Conservation (phyloP, 2,797 vertebrate genomes). For the Sebastes taczanowskii region DNA sequence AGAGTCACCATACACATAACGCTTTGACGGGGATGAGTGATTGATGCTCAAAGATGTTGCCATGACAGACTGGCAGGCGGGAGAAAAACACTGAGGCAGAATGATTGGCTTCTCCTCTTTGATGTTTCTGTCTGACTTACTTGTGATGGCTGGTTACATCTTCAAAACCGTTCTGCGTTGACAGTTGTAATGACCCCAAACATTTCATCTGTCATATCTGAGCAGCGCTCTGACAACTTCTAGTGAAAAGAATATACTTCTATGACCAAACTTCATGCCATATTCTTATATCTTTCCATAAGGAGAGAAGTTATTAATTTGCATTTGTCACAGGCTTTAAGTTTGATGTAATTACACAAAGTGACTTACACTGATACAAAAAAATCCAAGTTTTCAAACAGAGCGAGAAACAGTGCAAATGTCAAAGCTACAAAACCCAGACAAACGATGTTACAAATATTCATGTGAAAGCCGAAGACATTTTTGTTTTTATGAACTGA, state of each 20-base stretch:
- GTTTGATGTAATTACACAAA: slow-evolving; percentile 40
- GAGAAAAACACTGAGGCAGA: slow-evolving; percentile 73
- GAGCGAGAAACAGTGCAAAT: neutral
- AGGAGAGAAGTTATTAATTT: slow-evolving; percentile 40
- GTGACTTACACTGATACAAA: slow-evolving; percentile 1
- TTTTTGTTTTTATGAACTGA: neutral
- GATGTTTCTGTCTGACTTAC: slow-evolving; percentile 73
- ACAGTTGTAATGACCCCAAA: slow-evolving; percentile 79
- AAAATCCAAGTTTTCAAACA: slow-evolving; percentile 16
- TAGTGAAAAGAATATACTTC: slow-evolving; percentile 52
- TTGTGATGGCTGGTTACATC: slow-evolving; percentile 76
- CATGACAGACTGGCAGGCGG: slow-evolving; percentile 72
- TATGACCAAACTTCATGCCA: slow-evolving; percentile 44
- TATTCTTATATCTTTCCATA: slow-evolving; percentile 32
- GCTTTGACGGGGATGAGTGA: slow-evolving; percentile 69
- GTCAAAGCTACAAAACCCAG: slow-evolving; percentile 3
- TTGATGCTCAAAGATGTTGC: slow-evolving; percentile 74
- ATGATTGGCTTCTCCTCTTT: slow-evolving; percentile 79
- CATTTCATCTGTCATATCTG: slow-evolving; percentile 76
- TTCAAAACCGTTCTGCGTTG: slow-evolving; percentile 71
- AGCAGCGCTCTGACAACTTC: slow-evolving; percentile 55
- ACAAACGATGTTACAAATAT: neutral
- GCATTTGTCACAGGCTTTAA: slow-evolving; percentile 41
- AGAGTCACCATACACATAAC: slow-evolving; percentile 48
- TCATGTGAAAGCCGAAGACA: neutral